These are phyloP conservation scores for Cryptophagus acutangulus DNA, from an alignment of 2,888 invertebrate genomes.

Conservation along the genomic window DNA sequence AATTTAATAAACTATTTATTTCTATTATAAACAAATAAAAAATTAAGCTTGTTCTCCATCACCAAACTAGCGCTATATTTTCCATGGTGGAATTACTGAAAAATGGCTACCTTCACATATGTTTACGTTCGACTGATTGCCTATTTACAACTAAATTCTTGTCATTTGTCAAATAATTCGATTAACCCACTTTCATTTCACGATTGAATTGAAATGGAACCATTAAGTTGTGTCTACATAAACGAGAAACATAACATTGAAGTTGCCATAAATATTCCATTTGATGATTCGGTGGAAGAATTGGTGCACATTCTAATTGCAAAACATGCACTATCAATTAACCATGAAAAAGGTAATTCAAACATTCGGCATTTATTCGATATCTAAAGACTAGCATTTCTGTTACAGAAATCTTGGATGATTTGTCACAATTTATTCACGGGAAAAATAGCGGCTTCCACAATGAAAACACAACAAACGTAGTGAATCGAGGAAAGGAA, in stretches of 20 bases:
- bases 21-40: too few species aligned
- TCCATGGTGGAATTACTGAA: too few species aligned
- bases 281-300: slow-evolving; percentile 37
- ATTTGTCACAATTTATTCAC: slow-evolving; percentile 54
- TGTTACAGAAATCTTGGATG: slow-evolving; percentile 15
- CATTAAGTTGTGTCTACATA: slow-evolving; percentile 25
- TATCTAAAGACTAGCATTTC: neutral
- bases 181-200: too few species aligned
- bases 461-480: slow-evolving; percentile 59
- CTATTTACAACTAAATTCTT: too few species aligned
- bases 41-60: too few species aligned
- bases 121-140: too few species aligned
- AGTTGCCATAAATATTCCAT: slow-evolving; percentile 35
- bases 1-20: too few species aligned
- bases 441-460: slow-evolving; percentile 63
- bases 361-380: neutral
- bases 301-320: slow-evolving; percentile 38
- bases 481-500: slow-evolving; percentile 58
- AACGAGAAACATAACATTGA: slow-evolving; percentile 31
- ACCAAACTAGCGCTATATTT: too few species aligned
- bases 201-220: too few species aligned
- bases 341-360: slow-evolving; percentile 44
- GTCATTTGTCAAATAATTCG: too few species aligned
- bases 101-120: too few species aligned
- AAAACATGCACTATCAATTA: slow-evolving; percentile 36